Conservation (phyloP, 1,140 invertebrate genomes). For the Bombus huntii region DNA sequence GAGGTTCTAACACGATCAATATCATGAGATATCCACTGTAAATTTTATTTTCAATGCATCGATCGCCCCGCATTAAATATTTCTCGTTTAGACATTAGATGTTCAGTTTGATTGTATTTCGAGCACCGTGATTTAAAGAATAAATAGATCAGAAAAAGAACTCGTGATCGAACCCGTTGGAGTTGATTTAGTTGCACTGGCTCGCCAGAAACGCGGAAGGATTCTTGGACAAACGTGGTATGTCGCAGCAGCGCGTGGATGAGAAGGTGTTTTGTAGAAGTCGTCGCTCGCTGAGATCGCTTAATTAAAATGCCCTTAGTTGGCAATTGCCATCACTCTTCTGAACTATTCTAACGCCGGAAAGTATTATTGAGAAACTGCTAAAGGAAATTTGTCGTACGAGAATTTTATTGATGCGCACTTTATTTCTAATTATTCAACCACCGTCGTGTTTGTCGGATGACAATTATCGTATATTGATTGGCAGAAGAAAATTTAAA, state of each 20-base stretch:
- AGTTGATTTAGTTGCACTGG: conserved; percentile 36
- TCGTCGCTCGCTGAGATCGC: neutral
- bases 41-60: neutral
- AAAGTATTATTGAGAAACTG: neutral
- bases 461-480: neutral
- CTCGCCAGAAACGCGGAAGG: conserved; percentile 48
- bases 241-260: neutral
- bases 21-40: neutral
- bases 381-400: neutral
- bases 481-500: neutral
- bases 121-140: neutral
- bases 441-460: no score
- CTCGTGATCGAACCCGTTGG: conserved; percentile 8
- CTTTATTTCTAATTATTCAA: neutral
- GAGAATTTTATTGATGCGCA: neutral
- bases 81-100: neutral
- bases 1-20: neutral
- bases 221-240: conserved; percentile 25
- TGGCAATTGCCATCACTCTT: conserved; percentile 34
- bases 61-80: neutral
- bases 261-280: conserved; percentile 24
- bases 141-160: neutral
- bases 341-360: neutral
- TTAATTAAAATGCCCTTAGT: conserved; percentile 53
- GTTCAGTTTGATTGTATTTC: neutral